phyloP scores from a whole-genome alignment of 2,888 invertebrate genomes.

The Tenthredo distinguenda region DNA sequence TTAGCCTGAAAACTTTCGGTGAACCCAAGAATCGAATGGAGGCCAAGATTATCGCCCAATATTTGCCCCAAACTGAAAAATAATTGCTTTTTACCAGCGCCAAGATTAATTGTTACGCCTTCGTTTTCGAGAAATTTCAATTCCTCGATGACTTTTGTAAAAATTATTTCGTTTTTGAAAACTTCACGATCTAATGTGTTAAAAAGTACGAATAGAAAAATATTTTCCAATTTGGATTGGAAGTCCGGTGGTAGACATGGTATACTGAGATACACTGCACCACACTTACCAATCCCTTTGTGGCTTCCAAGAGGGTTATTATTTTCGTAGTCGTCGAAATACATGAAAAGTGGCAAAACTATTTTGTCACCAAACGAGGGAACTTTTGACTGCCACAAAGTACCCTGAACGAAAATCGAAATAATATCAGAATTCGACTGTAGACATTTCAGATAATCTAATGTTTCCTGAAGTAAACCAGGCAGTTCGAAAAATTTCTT shows the following conservation, averaged over 20 bases:
- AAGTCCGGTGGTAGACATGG: constrained; percentile 56
- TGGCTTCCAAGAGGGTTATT: constrained; percentile 58
- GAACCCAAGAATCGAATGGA: constrained; percentile 59
- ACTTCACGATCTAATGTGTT: constrained; percentile 52
- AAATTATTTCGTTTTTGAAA: constrained; percentile 54
- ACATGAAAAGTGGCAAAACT: constrained; percentile 56
- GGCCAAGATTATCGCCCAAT: constrained; percentile 60
- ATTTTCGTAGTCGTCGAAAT: constrained; percentile 58
- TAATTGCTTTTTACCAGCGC: constrained; percentile 50
- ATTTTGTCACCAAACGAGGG: constrained; percentile 50
- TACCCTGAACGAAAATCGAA: constrained; percentile 14
- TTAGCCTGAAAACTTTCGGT: constrained; percentile 57
- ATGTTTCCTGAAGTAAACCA: neutral
- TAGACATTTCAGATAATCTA: neutral
- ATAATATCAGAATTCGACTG: neutral
- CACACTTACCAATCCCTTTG: constrained; percentile 55
- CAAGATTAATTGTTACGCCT: constrained; percentile 54
- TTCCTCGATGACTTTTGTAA: constrained; percentile 55
- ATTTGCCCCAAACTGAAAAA: constrained; percentile 56
- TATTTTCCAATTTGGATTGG: constrained; percentile 56
- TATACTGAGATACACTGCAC: constrained; percentile 57
- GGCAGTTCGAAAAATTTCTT: constrained; percentile 1
- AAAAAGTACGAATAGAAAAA: constrained; percentile 55
- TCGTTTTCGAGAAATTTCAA: constrained; percentile 54
- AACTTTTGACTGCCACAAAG: neutral